Evolutionary conservation across 2,113 vertebrate genomes (phyloP), one percentile per base, ranked within the genome.

Genomic region (Solea senegalensis): DNA sequence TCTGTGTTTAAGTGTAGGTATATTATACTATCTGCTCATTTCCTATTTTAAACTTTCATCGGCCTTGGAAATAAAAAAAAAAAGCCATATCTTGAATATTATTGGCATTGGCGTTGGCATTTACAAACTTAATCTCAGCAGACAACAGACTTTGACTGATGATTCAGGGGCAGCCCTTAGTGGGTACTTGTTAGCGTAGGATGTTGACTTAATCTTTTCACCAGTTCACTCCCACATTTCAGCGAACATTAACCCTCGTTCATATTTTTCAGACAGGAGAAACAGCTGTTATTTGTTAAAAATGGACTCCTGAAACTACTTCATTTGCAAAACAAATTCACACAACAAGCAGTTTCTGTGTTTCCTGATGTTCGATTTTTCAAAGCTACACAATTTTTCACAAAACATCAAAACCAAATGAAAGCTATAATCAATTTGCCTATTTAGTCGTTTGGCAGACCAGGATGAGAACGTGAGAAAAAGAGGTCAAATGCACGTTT

Each of bases 121-220:
- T 34, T 34, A 6, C 8, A 5, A 44, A 6, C 43, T 44, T 44
- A 44, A 44, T 11, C 43, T 44, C 43, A 13, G 50, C 5, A 9
- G 16, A 52, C 50, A n/a, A 14, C 9, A 9, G n/a, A 4, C 16
- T 52, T 7, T 8, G 21, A 51, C 16, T 9, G 49, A 51, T 16
- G 16, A 21, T 51, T 51, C 49, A 9, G 5, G 26, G 43, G 43
- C 43, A 52, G 50, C 9, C 9, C 50, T 34, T 12, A 26, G 27
- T 59, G 43, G 46, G 16, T 59, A 39, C 16, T 53, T 39, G 51
- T 61, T 71, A n/a, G 12, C 6, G 27, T 40, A 41, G 14, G 46
- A 44, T 74, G 41, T 50, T 81, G 63, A 34, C 40, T 11, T 61
- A 76, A 67, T 52, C 69, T 69, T 71, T 74, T 58, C 53, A 48